These are phyloP conservation scores for Erpetoichthys calabaricus DNA, from an alignment of 2,797 vertebrate genomes.

Conservation along the genomic window DNA sequence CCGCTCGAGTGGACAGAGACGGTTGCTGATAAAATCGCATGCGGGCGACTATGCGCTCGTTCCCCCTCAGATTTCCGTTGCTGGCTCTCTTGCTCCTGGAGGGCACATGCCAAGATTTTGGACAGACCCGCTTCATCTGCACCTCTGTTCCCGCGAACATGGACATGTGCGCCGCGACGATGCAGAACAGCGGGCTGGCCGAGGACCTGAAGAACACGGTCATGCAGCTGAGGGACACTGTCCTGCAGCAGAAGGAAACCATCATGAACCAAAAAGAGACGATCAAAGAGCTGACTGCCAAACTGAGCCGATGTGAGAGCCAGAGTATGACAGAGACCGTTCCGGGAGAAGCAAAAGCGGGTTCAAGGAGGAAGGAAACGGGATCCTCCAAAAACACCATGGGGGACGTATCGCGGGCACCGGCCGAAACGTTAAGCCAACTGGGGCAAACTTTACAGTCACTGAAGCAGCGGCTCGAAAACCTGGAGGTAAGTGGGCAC, in stretches of 20 bases:
- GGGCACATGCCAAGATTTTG: conserved; percentile 62
- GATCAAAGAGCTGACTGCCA: conserved; percentile 81
- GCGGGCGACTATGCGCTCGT: conserved; percentile 43
- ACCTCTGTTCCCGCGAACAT: conserved; percentile 88
- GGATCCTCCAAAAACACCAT: conserved; percentile 72
- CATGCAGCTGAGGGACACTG: conserved; percentile 83
- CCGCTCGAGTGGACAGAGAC: conserved; percentile 45
- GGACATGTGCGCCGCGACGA: conserved; percentile 79
- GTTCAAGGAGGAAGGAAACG: conserved; percentile 56
- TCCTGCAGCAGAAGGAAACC: conserved; percentile 90
- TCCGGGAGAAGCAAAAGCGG: conserved; percentile 51
- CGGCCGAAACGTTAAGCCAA: conserved; percentile 78
- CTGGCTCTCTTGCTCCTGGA: conserved; percentile 43
- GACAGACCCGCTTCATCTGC: conserved; percentile 88
- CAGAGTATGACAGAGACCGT: conserved; percentile 56
- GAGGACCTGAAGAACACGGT: conserved; percentile 80
- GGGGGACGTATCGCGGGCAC: conserved; percentile 80
- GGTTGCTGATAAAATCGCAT: conserved; percentile 17
- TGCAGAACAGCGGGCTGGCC: conserved; percentile 69
- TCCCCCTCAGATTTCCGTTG: conserved; percentile 55
- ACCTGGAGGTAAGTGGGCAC: conserved; percentile 67
- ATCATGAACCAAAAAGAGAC: conserved; percentile 90
- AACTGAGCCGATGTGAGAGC: conserved; percentile 84
- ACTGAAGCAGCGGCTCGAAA: conserved; percentile 83
- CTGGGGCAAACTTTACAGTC: conserved; percentile 89